Conservation (phyloP, 2,888 invertebrate genomes). For the Eupithecia centaureata region DNA sequence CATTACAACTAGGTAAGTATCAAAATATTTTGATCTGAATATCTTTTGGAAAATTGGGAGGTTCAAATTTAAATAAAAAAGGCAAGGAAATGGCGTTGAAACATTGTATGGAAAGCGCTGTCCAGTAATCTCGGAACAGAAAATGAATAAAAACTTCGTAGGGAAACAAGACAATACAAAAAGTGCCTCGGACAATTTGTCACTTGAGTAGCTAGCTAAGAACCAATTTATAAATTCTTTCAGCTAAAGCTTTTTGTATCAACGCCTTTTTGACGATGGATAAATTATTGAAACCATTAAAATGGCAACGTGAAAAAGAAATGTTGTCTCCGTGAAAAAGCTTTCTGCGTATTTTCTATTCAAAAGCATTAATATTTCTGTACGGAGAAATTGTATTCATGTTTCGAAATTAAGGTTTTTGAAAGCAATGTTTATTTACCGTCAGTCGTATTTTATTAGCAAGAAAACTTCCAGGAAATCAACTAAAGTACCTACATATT, state of each 20-base stretch:
- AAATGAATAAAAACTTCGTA: conserved; percentile 57
- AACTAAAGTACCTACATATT: too few species aligned
- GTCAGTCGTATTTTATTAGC: neutral
- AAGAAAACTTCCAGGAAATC: neutral
- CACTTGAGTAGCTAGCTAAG: conserved; percentile 38
- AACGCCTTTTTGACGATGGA: conserved; percentile 22
- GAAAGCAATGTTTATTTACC: neutral
- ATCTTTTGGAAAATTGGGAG: too few species aligned
- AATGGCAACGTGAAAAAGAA: conserved; percentile 11
- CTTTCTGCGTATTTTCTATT: conserved; percentile 2
- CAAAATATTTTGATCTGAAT: too few species aligned
- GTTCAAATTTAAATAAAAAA: too few species aligned
- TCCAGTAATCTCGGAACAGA: conserved; percentile 40
- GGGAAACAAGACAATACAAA: conserved; percentile 47
- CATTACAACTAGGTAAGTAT: too few species aligned
- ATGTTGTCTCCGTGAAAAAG: conserved; percentile 1
- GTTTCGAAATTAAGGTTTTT: neutral
- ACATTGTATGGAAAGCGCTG: neutral
- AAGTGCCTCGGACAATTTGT: conserved; percentile 49
- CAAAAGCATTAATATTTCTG: neutral
- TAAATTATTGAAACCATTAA: conserved; percentile 17
- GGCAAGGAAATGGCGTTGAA: too few species aligned
- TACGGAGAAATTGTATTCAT: neutral
- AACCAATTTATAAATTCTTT: conserved; percentile 33
- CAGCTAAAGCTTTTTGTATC: conserved; percentile 31